Conservation (phyloP, 2,113 vertebrate species). For the Muntiacus muntjak region DNA sequence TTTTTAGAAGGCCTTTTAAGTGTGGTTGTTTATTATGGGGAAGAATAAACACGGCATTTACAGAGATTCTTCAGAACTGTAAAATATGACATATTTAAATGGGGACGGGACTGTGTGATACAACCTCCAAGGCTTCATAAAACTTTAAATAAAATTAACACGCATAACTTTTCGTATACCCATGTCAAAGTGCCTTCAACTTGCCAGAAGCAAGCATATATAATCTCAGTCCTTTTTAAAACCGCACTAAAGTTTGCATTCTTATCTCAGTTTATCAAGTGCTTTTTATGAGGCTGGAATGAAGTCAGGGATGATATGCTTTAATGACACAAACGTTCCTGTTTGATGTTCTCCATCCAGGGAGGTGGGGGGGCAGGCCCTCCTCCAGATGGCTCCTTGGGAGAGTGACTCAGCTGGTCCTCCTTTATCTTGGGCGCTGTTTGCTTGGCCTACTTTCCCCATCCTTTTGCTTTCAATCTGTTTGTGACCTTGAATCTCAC, state of each 20-base stretch:
- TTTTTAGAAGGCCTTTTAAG: neutral
- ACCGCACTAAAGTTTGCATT: neutral
- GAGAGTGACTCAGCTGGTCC: rapidly evolving
- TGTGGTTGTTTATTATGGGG: neutral
- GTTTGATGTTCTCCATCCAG: neutral
- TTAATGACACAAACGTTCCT: neutral
- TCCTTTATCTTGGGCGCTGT: rapidly evolving
- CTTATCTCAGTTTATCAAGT: constrained; percentile 7
- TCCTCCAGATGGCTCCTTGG: rapidly evolving
- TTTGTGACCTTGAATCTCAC: neutral
- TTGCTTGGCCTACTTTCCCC: rapidly evolving
- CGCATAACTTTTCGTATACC: neutral
- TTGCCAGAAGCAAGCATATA: constrained; percentile 4
- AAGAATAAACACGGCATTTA: neutral
- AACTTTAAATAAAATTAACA: constrained; percentile 36
- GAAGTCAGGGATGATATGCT: neutral
- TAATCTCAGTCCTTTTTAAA: neutral
- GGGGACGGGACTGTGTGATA: neutral
- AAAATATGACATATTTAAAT: neutral
- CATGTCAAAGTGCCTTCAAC: neutral
- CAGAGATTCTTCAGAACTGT: neutral
- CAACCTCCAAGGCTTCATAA: neutral
- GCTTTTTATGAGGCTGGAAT: neutral
- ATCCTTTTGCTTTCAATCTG: neutral
- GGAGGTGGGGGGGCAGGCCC: neutral